A percentile compares a stretch with the other conserved stretches of the same genome.
These are phyloP conservation scores for Probosciger aterrimus DNA, from an alignment of 2,113 vertebrate species.

Conservation along the genomic window DNA sequence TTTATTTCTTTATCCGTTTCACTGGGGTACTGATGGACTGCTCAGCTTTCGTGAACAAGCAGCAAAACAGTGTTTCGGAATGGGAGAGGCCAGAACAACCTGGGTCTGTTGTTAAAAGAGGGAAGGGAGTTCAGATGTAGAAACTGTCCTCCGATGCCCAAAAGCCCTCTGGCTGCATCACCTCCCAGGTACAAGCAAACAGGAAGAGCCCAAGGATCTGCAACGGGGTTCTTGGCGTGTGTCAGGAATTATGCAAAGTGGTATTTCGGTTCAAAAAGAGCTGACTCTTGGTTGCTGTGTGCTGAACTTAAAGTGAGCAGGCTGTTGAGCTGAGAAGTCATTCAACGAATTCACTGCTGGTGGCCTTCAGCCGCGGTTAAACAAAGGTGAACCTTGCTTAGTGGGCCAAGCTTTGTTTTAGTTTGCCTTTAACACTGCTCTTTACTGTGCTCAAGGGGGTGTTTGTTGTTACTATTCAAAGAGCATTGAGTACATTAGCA, in stretches of 20 bases:
- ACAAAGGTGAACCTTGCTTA: not conserved
- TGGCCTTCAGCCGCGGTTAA: not conserved
- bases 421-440: not conserved
- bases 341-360: not conserved
- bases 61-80: not conserved
- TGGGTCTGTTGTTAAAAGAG: not conserved
- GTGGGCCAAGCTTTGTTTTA: not conserved
- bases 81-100: not conserved
- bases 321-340: not conserved
- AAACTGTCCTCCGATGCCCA: not conserved
- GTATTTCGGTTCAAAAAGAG: not conserved
- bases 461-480: not conserved
- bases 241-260: not conserved
- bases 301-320: not conserved
- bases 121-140: not conserved
- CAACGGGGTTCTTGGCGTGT: too few species aligned
- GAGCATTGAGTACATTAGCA: not conserved
- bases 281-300: too few species aligned
- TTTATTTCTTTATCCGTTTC: not conserved
- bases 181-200: not conserved
- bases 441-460: not conserved
- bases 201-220: not conserved
- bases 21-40: not conserved
- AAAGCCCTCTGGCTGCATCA: rapidly evolving
- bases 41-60: not conserved